Evolutionary conservation across 2,797 vertebrate species (phyloP).

Genomic region (Mormyrus hasselquistii): DNA sequence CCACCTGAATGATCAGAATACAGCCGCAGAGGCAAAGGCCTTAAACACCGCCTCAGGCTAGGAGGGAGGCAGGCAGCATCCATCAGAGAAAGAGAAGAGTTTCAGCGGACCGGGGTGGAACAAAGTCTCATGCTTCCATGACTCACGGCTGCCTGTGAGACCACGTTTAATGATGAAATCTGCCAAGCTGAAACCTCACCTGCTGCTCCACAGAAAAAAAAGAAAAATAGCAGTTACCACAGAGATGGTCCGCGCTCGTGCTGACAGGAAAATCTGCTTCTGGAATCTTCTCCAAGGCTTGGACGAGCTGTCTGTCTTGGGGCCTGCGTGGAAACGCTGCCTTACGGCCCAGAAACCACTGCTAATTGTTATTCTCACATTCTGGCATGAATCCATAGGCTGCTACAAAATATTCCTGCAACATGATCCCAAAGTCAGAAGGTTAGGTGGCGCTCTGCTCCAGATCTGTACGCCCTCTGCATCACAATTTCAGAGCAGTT

Average conservation of each 20-base stretch:
- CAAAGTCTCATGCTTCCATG: neutral
- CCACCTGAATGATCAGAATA: neutral
- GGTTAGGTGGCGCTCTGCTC: neutral
- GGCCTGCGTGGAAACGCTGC: neutral
- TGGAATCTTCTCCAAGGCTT: neutral
- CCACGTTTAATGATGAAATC: slow-evolving; percentile 13
- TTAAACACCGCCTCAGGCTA: neutral
- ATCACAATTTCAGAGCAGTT: neutral
- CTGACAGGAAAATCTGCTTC: neutral
- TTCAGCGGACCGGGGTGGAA: neutral
- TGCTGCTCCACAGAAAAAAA: slow-evolving; percentile 8
- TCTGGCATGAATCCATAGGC: neutral
- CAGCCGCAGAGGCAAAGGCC: neutral
- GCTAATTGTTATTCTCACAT: neutral
- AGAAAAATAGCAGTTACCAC: neutral
- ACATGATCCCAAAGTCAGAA: neutral
- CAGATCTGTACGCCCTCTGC: neutral
- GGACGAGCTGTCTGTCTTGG: neutral
- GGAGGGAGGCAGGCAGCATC: neutral
- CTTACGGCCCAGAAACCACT: neutral
- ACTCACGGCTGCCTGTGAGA: slow-evolving; percentile 3
- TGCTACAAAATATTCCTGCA: neutral
- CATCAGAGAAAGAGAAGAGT: neutral
- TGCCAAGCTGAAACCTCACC: slow-evolving; percentile 7
- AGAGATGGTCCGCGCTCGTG: neutral